These are phyloP conservation scores for Gnatocerus cornutus DNA, from an alignment of 2,888 invertebrate genomes.

Conservation along the genomic window DNA sequence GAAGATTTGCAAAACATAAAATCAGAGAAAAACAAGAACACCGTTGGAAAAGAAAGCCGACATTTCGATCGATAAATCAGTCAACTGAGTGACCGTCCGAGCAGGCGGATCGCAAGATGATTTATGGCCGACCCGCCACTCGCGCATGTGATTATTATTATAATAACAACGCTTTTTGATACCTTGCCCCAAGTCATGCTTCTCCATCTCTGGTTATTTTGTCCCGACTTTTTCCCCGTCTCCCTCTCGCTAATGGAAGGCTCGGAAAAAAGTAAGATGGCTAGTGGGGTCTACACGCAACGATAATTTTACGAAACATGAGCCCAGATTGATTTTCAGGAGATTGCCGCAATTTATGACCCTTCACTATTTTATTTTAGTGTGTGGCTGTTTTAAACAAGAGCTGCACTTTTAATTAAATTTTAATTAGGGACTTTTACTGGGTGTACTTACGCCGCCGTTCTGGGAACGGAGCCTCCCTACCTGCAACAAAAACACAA, in stretches of 20 bases:
- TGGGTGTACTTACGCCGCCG: slow-evolving; percentile 25
- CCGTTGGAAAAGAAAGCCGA: slow-evolving; percentile 60
- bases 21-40: slow-evolving; percentile 44
- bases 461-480: slow-evolving; percentile 33
- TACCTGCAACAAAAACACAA: slow-evolving; percentile 52
- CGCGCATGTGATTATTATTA: slow-evolving; percentile 71
- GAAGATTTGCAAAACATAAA: slow-evolving; percentile 22
- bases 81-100: slow-evolving; percentile 69
- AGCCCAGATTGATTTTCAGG: slow-evolving; percentile 54
- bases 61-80: slow-evolving; percentile 70
- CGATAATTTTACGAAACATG: slow-evolving; percentile 37
- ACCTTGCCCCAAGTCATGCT: slow-evolving; percentile 64
- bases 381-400: slow-evolving; percentile 32
- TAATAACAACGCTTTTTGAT: slow-evolving; percentile 70
- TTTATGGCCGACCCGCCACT: slow-evolving; percentile 69
- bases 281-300: slow-evolving; percentile 21
- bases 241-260: slow-evolving; percentile 16
- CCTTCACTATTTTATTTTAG: slow-evolving; percentile 46
- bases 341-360: slow-evolving; percentile 52
- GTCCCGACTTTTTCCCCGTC: slow-evolving; percentile 36
- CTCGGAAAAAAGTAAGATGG: slow-evolving; percentile 36
- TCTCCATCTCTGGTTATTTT: slow-evolving; percentile 54
- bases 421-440: slow-evolving; percentile 47
- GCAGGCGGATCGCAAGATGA: slow-evolving; percentile 70
- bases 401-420: slow-evolving; percentile 50